Conservation (phyloP, 2,113 vertebrate genomes). For the Pterocles orientalis region DNA sequence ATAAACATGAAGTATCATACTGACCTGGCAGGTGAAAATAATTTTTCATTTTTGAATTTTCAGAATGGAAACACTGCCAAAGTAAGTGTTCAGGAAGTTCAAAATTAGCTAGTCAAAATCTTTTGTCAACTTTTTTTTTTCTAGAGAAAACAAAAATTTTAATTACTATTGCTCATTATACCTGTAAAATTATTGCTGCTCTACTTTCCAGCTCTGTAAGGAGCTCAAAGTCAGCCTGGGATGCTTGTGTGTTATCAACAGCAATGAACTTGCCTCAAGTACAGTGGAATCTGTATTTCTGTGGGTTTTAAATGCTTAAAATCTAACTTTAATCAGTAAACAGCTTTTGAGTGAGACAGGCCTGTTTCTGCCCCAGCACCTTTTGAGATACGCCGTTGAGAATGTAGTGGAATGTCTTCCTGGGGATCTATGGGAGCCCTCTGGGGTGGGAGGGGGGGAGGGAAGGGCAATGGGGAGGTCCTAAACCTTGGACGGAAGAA, state of each 20-base stretch:
- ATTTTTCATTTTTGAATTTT: not conserved
- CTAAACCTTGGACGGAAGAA: not conserved
- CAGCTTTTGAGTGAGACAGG: not conserved
- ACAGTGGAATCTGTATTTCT: not conserved
- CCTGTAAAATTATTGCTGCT: not conserved
- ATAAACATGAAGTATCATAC: not conserved
- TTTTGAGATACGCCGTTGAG: not conserved
- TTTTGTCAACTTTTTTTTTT: not conserved
- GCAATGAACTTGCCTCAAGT: not conserved
- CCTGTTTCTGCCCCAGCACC: not conserved
- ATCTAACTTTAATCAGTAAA: not conserved
- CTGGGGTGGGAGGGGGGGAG: rapidly evolving
- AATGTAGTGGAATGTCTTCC: not conserved
- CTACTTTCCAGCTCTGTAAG: not conserved
- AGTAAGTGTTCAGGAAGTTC: not conserved
- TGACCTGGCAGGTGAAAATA: not conserved
- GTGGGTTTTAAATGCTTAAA: not conserved
- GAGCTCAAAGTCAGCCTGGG: not conserved
- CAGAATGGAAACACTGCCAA: not conserved
- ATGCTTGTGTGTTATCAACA: not conserved
- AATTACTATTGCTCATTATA: not conserved
- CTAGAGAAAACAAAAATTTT: not conserved
- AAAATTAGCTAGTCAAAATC: not conserved
- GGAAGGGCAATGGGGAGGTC: not conserved
- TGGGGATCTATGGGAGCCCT: not conserved